A percentile compares a stretch with the other conserved stretches of the same genome.
phyloP scores from a whole-genome alignment of 2,797 vertebrate species.

The Hephaestus fuliginosus region DNA sequence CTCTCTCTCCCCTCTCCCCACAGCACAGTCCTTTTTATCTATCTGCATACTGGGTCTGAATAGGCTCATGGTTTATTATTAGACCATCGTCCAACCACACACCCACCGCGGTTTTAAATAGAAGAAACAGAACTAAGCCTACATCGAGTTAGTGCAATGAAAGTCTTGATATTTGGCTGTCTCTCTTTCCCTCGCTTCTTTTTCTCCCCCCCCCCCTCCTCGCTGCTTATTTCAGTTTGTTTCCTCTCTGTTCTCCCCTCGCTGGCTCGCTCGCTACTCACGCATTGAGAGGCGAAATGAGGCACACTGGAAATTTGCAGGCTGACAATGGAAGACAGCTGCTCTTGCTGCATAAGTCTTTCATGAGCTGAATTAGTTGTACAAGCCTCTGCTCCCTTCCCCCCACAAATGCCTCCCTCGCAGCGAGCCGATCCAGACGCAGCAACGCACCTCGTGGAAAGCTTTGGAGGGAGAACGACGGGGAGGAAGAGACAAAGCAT shows the following conservation, averaged over 20 bases:
- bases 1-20: constrained; percentile 71
- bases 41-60: constrained; percentile 67
- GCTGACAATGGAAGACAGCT: constrained; percentile 90
- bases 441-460: constrained; percentile 78
- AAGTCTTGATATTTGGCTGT: constrained; percentile 65
- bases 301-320: constrained; percentile 87
- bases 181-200: constrained; percentile 15
- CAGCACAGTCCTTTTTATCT: constrained; percentile 70
- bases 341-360: constrained; percentile 86
- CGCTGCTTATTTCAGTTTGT: constrained; percentile 62
- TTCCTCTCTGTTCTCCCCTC: constrained; percentile 67
- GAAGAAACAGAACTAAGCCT: constrained; percentile 51
- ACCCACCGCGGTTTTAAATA: constrained; percentile 67
- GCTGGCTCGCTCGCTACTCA: constrained; percentile 76
- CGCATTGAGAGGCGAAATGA: constrained; percentile 85
- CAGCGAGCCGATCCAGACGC: constrained; percentile 76
- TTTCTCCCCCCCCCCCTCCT: constrained; percentile 26
- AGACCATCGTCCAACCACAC: constrained; percentile 74
- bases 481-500: constrained; percentile 72
- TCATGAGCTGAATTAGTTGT: constrained; percentile 88
- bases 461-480: constrained; percentile 56
- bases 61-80: constrained; percentile 82
- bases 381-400: constrained; percentile 79
- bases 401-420: constrained; percentile 68
- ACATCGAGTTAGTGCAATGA: constrained; percentile 49